A percentile compares a stretch with the other conserved stretches of the same genome.
Conservation (phyloP, 2,797 vertebrate genomes). For the Phataginus tetradactyla region DNA sequence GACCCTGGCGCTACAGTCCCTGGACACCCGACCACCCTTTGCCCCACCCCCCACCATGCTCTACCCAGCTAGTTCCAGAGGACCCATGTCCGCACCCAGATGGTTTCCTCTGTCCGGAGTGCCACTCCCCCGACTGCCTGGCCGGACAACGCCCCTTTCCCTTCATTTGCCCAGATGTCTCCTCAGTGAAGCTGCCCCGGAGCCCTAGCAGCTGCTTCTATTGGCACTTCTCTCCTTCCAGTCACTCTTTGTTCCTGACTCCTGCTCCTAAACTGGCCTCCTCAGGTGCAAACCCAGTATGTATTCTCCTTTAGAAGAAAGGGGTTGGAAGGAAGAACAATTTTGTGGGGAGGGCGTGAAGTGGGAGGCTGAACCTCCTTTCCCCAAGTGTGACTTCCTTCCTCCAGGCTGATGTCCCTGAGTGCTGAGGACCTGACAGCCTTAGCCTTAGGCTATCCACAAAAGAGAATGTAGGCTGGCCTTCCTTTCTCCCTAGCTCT, state of each 20-base stretch:
- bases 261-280: not conserved
- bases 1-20: not conserved
- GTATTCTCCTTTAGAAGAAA: not conserved
- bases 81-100: not conserved
- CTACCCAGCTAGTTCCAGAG: not conserved
- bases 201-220: not conserved
- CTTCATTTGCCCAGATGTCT: not conserved
- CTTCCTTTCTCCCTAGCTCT: not conserved
- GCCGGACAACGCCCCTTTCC: not conserved
- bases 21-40: not conserved
- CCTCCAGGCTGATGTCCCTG: not conserved
- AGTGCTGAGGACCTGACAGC: no score
- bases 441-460: not conserved
- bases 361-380: not conserved
- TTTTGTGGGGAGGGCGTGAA: not conserved
- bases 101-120: not conserved
- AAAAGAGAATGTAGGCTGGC: not conserved
- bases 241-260: not conserved
- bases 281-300: not conserved
- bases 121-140: no score
- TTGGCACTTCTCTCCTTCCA: not conserved
- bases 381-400: not conserved
- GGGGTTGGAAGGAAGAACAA: not conserved
- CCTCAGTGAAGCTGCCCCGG: not conserved
- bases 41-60: no score